Conservation (phyloP, 1,140 invertebrate genomes). For the Leptoteleia sp. region DNA sequence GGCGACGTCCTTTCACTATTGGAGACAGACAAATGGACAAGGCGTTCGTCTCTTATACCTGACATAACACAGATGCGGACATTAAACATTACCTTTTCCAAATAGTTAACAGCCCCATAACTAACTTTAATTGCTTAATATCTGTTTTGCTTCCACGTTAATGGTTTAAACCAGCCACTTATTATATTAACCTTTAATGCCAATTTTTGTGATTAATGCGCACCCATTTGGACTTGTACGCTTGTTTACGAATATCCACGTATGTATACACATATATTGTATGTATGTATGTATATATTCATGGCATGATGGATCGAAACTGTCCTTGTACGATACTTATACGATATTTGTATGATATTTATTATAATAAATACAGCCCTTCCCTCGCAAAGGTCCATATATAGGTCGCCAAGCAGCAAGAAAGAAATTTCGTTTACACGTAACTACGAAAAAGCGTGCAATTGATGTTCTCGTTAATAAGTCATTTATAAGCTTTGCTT, state of each 20-base stretch:
- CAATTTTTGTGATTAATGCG: conserved; percentile 12
- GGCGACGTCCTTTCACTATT: conserved; percentile 53
- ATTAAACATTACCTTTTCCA: conserved; percentile 46
- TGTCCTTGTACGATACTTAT: no score
- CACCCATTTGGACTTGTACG: no score
- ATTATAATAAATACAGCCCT: no score
- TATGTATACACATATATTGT: no score
- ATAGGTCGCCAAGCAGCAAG: conserved; percentile 5
- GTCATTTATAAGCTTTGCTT: conserved; percentile 44
- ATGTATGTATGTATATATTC: no score
- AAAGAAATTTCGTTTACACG: conserved; percentile 22
- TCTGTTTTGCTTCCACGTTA: conserved; percentile 68
- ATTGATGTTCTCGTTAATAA: conserved; percentile 40
- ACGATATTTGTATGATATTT: no score
- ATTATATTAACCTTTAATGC: conserved; percentile 19
- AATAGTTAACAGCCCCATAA: conserved; percentile 70
- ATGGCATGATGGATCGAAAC: no score
- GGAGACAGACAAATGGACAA: conserved; percentile 58
- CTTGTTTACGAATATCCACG: no score
- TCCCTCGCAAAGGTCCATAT: conserved; percentile 24
- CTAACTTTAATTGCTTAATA: conserved; percentile 77
- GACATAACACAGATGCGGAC: conserved; percentile 51
- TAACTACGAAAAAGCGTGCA: conserved; percentile 24
- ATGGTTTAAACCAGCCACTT: conserved; percentile 27
- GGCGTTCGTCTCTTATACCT: conserved; percentile 40